These are phyloP conservation scores for Phalloptychus januarius DNA, from an alignment of 2,797 vertebrate genomes.

Conservation along the genomic window DNA sequence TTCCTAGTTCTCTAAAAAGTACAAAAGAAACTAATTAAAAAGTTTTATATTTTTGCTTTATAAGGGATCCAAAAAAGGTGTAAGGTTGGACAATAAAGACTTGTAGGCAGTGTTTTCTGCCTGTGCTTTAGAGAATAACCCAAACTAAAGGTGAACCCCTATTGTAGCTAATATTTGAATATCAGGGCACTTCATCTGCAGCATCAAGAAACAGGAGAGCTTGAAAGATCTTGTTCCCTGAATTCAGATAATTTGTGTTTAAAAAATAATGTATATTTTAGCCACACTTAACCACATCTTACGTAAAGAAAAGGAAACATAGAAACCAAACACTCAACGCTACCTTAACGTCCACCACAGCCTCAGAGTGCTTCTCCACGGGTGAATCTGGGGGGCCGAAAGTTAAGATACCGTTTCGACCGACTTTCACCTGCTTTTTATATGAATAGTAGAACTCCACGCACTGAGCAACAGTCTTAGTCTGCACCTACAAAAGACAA, in stretches of 20 bases:
- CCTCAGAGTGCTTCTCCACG: constrained; percentile 82
- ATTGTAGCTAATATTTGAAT: background rate
- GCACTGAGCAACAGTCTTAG: constrained; percentile 94
- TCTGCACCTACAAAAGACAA: constrained; percentile 86
- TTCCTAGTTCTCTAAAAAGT: background rate
- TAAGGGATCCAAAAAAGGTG: background rate
- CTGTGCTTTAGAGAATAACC: background rate
- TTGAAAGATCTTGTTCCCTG: background rate
- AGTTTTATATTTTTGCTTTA: background rate
- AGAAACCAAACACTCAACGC: constrained; percentile 24
- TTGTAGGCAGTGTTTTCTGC: background rate
- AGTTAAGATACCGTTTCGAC: constrained; percentile 89
- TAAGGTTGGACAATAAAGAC: background rate
- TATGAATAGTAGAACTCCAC: constrained; percentile 99
- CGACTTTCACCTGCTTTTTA: constrained; percentile 96
- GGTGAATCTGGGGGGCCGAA: constrained; percentile 88
- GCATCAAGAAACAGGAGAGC: background rate
- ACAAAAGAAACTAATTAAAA: background rate
- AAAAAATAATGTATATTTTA: background rate
- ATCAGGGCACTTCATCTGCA: background rate
- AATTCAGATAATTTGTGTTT: background rate
- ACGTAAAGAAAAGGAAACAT: background rate
- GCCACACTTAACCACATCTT: background rate
- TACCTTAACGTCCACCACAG: constrained; percentile 90
- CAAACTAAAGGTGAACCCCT: background rate